Conservation (phyloP, 2,888 invertebrate genomes). For the Cynaeus angustus region DNA sequence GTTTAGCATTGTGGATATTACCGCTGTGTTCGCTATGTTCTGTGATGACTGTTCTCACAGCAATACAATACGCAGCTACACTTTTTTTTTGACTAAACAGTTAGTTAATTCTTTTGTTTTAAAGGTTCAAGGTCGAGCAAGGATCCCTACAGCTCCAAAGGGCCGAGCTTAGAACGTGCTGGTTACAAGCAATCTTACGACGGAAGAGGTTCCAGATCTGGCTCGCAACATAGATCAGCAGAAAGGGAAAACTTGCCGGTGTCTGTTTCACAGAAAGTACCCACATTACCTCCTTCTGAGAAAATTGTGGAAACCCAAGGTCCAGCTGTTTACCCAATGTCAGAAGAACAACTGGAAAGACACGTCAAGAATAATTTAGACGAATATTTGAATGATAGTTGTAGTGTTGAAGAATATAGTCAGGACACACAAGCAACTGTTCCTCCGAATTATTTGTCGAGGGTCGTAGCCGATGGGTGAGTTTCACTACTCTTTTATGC, state of each 20-base stretch:
- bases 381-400: constrained; percentile 67
- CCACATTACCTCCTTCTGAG: constrained; percentile 28
- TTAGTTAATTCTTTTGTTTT: neutral
- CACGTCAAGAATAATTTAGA: constrained; percentile 66
- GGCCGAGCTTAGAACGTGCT: constrained; percentile 68
- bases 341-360: constrained; percentile 63
- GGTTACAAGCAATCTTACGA: constrained; percentile 64
- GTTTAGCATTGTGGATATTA: constrained; percentile 46
- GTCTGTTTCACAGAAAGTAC: constrained; percentile 35
- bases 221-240: constrained; percentile 75
- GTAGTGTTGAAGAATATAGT: constrained; percentile 63
- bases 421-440: constrained; percentile 64
- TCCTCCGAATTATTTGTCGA: constrained; percentile 58
- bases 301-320: constrained; percentile 36
- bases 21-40: constrained; percentile 36
- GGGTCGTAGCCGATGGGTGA: constrained; percentile 66
- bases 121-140: constrained; percentile 59
- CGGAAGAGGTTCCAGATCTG: constrained; percentile 73
- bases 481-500: constrained; percentile 25
- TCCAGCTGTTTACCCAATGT: constrained; percentile 39
- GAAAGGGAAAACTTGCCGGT: constrained; percentile 64
- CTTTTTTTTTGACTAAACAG: neutral
- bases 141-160: constrained; percentile 69
- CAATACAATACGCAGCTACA: constrained; percentile 22
- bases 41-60: constrained; percentile 6